Conservation (phyloP, 2,113 vertebrate genomes). For the Spea bombifrons region DNA sequence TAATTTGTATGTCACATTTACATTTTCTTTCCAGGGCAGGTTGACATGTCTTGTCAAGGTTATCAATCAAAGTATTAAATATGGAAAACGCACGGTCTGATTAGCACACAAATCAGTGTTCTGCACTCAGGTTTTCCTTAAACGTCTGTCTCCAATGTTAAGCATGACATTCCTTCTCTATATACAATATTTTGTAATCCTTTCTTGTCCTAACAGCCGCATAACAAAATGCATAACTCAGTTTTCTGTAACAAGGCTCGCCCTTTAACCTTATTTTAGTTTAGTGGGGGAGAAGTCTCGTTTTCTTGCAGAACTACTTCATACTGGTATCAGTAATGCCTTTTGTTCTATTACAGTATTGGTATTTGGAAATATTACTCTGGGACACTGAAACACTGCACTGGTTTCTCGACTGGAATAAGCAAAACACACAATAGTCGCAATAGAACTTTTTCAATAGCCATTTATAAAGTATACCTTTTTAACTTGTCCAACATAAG, state of each 20-base stretch:
- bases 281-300: neutral
- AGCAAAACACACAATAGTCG: no score
- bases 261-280: neutral
- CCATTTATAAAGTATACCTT: no score
- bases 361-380: neutral
- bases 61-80: neutral
- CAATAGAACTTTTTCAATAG: no score
- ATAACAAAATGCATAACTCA: neutral
- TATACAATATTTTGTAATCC: neutral
- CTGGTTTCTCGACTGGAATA: neutral
- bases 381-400: neutral
- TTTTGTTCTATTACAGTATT: neutral
- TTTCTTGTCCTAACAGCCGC: neutral
- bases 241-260: neutral
- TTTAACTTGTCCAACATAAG: no score
- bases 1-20: neutral
- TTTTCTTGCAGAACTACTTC: neutral
- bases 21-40: neutral
- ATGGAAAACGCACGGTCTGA: neutral
- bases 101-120: neutral
- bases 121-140: neutral
- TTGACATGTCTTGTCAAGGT: conserved; percentile 1
- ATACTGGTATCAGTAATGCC: neutral
- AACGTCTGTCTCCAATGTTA: neutral
- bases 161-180: neutral